Percentiles rank a stretch among this genome's conserved stretches.
phyloP scores from a whole-genome alignment of 1,140 invertebrate genomes.

The Cardiocondyla obscurior region DNA sequence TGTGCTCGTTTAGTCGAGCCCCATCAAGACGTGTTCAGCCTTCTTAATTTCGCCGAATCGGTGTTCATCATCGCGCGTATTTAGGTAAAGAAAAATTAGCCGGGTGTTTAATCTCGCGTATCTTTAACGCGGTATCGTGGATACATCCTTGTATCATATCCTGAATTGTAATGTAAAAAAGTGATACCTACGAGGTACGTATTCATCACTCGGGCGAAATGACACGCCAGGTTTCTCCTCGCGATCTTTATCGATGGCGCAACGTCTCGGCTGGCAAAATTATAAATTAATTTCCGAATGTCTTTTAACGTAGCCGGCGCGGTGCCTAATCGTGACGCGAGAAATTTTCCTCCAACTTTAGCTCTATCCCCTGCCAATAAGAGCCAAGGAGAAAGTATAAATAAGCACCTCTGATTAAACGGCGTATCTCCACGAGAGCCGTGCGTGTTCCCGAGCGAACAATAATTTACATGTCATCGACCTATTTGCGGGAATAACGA shows the following conservation, averaged over 20 bases:
- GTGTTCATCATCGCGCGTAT: background rate
- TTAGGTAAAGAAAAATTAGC: background rate
- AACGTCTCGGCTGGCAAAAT: background rate
- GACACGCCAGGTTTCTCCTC: background rate
- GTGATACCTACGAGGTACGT: background rate
- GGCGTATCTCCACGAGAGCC: background rate
- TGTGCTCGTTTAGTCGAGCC: background rate
- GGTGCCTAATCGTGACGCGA: background rate
- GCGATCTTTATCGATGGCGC: background rate
- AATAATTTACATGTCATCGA: constrained; percentile 34
- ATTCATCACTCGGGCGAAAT: background rate
- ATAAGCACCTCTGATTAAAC: constrained; percentile 12
- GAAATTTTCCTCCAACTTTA: background rate
- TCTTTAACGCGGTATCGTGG: background rate
- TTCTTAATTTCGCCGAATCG: background rate
- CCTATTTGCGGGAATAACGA: constrained; percentile 26
- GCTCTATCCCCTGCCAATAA: background rate
- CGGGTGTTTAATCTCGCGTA: background rate
- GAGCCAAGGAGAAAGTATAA: background rate
- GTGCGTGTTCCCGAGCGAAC: background rate
- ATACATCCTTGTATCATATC: background rate
- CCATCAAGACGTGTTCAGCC: background rate
- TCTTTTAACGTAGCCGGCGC: background rate
- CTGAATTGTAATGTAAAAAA: background rate
- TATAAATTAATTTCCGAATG: background rate